phyloP scores from a whole-genome alignment of 2,113 vertebrate genomes.

The Martes martes region DNA sequence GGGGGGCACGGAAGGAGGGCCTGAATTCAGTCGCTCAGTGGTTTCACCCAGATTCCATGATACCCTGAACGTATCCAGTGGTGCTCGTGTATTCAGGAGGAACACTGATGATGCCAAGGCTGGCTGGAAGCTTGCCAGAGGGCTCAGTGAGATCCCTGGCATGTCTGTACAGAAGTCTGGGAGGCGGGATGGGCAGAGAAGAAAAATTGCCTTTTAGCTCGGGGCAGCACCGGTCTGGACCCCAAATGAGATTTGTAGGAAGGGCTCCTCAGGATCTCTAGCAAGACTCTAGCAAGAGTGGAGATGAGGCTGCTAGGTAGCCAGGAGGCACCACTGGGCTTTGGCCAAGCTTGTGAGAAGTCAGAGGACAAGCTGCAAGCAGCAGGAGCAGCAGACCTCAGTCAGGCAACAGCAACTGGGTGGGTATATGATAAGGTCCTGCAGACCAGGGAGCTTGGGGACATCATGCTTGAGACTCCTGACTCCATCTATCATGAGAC shows the following conservation, averaged over 20 bases:
- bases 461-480: background rate
- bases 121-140: background rate
- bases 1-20: background rate
- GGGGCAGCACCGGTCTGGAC: background rate
- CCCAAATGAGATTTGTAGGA: background rate
- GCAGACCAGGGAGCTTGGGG: background rate
- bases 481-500: fast-evolving
- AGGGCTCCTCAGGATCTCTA: background rate
- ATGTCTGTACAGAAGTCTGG: background rate
- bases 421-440: background rate
- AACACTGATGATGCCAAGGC: background rate
- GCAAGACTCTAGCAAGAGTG: background rate
- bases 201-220: background rate
- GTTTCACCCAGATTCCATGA: background rate
- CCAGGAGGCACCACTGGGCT: background rate
- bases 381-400: background rate
- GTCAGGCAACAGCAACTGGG: fast-evolving
- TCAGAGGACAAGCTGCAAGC: background rate
- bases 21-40: background rate
- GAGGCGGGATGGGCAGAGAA: background rate
- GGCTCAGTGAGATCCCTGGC: background rate
- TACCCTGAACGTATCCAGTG: background rate
- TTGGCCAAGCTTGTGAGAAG: background rate
- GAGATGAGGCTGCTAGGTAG: background rate
- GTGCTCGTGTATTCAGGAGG: background rate